A percentile compares a stretch with the other conserved stretches of the same genome.
These are phyloP conservation scores for Elephas maximus DNA, from an alignment of 2,113 vertebrate species.

Conservation along the genomic window DNA sequence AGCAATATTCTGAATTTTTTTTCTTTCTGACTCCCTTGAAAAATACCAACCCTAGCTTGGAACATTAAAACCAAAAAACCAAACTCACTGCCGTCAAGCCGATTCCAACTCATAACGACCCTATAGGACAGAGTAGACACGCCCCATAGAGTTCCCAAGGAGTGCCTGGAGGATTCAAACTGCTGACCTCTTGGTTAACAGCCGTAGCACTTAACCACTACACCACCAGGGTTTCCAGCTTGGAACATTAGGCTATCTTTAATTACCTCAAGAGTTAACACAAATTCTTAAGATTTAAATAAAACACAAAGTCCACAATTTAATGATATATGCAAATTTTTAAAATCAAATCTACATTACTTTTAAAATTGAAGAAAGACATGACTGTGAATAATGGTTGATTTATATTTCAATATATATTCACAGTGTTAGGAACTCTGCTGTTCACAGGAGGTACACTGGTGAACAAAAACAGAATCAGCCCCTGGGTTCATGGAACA, in stretches of 20 bases:
- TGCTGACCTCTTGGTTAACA: too few species aligned
- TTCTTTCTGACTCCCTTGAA: background rate
- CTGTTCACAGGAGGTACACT: background rate
- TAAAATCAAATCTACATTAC: background rate
- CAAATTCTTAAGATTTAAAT: background rate
- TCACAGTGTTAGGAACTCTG: background rate
- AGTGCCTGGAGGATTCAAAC: too few species aligned
- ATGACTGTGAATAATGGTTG: background rate
- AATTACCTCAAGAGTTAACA: background rate
- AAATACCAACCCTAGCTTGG: background rate
- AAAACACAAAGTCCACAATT: background rate
- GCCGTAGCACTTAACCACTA: too few species aligned
- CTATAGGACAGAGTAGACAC: too few species aligned
- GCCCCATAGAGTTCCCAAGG: too few species aligned
- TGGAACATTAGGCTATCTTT: background rate
- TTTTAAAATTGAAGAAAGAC: conserved; percentile 16
- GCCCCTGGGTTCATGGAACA: background rate
- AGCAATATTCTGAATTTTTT: background rate
- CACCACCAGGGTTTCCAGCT: background rate
- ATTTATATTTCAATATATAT: background rate
- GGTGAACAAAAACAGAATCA: background rate
- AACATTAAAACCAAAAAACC: background rate
- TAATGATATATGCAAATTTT: background rate
- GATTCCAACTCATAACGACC: too few species aligned
- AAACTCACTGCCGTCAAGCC: too few species aligned